Base-by-base conservation (phyloP, 2,113 vertebrate species). In the Pogonocichla stellata region DNA sequence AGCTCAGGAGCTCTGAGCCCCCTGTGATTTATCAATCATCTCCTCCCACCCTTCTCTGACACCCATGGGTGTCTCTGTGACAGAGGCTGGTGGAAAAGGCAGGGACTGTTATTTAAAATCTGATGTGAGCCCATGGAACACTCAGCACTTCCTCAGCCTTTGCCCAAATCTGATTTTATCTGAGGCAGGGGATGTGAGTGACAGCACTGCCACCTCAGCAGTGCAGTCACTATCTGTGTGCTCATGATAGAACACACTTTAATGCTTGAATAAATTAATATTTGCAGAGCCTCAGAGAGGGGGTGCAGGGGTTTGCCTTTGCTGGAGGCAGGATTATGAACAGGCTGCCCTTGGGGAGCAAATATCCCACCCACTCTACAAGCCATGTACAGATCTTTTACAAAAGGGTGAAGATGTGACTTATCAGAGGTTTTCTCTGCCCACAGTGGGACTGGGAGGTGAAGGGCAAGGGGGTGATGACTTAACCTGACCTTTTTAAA, bases 161-260 rank as follows among this genome's bases (percentile, higher is more conserved):
- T 77, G 40, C 58, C 81, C 8, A 9, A 57, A 47, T 57, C 66
- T 90, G 82, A 77, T 93, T 67, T 90, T 80, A 93, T 94, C 81
- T 73, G 62, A 4, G 10, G 19, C 0, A 0, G 50, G 83, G 1
- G 3, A 10, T 2, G 72, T 8, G 50, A 90, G 22, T 85, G 85
- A 57, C 81, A 72, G 65, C 1, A 0, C 69, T 78, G 70, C 85
- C 15, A 3, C 11, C 65, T 2, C 10, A 8, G 64, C 65, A 34
- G 5, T 33, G 4, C 67, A 43, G 58, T 34, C 12, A 3, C 79
- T 86, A 10, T 54, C 92, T 73, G 40, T 20, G 90, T 61, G 85
- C 62, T 82, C 54, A 0, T 40, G 61, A 48, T 3, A 40, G 12
- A 48, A n/a, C 3, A 2, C 22, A 1, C 50, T 58, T 92, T 29